phyloP scores from a whole-genome alignment of 2,888 invertebrate genomes.

The Piscicola geometra region DNA sequence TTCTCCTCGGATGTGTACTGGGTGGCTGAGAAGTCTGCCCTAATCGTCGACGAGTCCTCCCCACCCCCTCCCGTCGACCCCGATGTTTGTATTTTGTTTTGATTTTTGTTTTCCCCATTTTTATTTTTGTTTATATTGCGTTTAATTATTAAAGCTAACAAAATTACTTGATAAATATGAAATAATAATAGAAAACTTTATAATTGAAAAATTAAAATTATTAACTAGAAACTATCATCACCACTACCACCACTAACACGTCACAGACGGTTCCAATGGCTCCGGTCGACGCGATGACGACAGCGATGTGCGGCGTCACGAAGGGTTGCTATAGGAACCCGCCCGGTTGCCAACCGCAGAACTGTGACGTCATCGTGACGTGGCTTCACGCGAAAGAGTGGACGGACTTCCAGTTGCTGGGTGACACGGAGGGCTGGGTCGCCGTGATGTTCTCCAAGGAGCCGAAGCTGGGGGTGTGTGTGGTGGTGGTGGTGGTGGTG shows the following conservation, averaged over 20 bases:
- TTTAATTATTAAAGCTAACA: no score
- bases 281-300: slow-evolving; percentile 46
- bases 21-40: slow-evolving; percentile 49
- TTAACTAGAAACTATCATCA: slow-evolving; percentile 17
- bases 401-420: slow-evolving; percentile 48
- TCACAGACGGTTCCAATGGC: neutral
- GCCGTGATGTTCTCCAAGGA: slow-evolving; percentile 52
- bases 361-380: slow-evolving; percentile 52
- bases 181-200: slow-evolving; percentile 8
- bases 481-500: neutral
- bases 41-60: slow-evolving; percentile 45
- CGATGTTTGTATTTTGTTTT: slow-evolving; percentile 41
- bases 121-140: neutral
- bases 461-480: slow-evolving; percentile 50
- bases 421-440: slow-evolving; percentile 50
- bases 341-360: slow-evolving; percentile 48
- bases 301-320: slow-evolving; percentile 48
- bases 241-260: neutral
- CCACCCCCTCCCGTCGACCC: slow-evolving; percentile 43
- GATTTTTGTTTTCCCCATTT: neutral
- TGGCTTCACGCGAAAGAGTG: slow-evolving; percentile 46
- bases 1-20: slow-evolving; percentile 45
- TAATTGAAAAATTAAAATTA: slow-evolving; percentile 5
- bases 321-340: slow-evolving; percentile 55
- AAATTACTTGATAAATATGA: no score